Evolutionary conservation across 2,113 vertebrate genomes (phyloP).

Genomic region (Bothrops jararaca): DNA sequence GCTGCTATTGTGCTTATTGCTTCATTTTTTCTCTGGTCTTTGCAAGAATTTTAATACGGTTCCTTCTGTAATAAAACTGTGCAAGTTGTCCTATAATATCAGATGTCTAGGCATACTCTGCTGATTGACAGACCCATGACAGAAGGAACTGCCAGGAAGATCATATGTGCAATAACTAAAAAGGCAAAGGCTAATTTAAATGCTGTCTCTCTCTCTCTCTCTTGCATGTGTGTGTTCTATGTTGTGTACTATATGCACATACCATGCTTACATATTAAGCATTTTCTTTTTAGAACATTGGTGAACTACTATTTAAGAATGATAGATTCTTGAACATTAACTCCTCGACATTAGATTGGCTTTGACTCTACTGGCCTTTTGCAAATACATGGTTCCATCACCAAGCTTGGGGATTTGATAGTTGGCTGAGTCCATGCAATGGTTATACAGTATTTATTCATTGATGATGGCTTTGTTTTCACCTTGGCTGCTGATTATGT

Average conservation of each 20-base stretch:
- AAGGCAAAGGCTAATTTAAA: background rate
- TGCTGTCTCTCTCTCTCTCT: background rate
- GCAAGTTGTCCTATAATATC: background rate
- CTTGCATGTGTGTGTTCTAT: background rate
- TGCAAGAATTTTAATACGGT: background rate
- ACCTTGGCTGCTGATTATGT: background rate
- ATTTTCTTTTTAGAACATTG: background rate
- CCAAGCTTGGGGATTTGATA: background rate
- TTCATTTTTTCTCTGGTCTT: background rate
- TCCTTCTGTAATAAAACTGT: background rate
- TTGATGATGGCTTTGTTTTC: background rate
- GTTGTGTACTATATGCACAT: background rate
- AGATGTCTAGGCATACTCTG: background rate
- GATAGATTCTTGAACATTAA: background rate
- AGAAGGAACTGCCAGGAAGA: background rate
- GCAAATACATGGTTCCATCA: background rate
- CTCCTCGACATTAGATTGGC: background rate
- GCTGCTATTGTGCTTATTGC: background rate
- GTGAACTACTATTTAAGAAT: background rate
- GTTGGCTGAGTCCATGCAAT: background rate
- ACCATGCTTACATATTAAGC: background rate
- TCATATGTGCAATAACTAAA: background rate
- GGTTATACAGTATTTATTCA: background rate
- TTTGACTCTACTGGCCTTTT: background rate
- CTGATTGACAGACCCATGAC: background rate